Evolutionary conservation across 1,140 invertebrate genomes (phyloP), one percentile per base, ranked within the genome.

Genomic region (Gonatopus flavifemur): DNA sequence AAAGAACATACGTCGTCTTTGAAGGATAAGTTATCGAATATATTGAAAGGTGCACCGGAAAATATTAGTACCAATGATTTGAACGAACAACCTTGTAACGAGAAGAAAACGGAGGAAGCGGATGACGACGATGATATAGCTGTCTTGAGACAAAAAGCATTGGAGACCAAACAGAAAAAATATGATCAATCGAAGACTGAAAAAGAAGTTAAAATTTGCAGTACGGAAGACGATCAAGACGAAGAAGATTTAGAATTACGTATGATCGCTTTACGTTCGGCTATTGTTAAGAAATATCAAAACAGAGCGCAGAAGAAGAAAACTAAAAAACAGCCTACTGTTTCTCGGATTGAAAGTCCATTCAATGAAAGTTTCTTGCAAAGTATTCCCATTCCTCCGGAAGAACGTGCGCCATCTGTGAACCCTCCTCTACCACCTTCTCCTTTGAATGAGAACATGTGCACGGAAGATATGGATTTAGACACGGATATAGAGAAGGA

Each of bases 381-480:
- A 3, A 61, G 59, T 38, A 38, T 70, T 37, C 57, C 65, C 2
- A 49, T 59, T 25, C 44, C 57, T 16, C 37, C 54, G 6, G 62
- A 69, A 6, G 53, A 55, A 13, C 36, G 59, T 7, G n/a, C 30
- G 35, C 58, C 25, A 15, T 49, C 15, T 15, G 46, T 21, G 30
- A 54, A 52, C 0, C 47, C 55, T 8, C 42, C 49, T 5, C 18
- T 24, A 13, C 42, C 50, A 3, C 46, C 49, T 0, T 4, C 16
- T 13, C 12, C 16, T 35, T 33, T 12, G n/a, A 48, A 18, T 5
- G 62, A 62, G n/a, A 57, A 35, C 16, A 55, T 41, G 42, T 48
- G 47, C n/a, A 53, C 55, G 0, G 73, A 76, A 24, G 75, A 77
- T n/a, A 78, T 77, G 74, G 75, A 77, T 4, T 18, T 78, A 3